Conservation (phyloP, 2,797 vertebrate genomes). For the Sebastes iracundus region DNA sequence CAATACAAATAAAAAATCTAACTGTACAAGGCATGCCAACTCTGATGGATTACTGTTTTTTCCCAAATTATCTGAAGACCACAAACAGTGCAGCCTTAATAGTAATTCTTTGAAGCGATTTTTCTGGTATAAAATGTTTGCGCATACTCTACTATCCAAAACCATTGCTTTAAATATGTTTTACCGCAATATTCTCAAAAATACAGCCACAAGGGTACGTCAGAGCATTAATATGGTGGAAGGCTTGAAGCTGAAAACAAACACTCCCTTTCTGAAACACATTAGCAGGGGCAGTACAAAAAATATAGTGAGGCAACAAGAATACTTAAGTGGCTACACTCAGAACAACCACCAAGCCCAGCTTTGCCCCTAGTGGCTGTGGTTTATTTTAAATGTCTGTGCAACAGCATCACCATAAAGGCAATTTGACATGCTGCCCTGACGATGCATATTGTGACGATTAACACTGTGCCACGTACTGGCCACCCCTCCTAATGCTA, state of each 20-base stretch:
- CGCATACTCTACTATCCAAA: not conserved
- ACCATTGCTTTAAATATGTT: not conserved
- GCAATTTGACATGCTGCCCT: not conserved
- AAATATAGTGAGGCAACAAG: not conserved
- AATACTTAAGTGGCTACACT: not conserved
- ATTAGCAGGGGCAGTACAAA: not conserved
- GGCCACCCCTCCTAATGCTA: not conserved
- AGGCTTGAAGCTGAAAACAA: not conserved
- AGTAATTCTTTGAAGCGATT: not conserved
- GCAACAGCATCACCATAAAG: not conserved
- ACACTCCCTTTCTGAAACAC: not conserved
- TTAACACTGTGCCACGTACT: not conserved
- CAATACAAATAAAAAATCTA: not conserved
- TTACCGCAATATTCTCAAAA: not conserved
- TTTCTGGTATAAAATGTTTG: not conserved
- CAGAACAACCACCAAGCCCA: not conserved
- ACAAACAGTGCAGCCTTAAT: not conserved
- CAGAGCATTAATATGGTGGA: not conserved
- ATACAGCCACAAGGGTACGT: not conserved
- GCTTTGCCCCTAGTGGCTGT: not conserved
- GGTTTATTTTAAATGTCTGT: not conserved
- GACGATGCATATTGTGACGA: not conserved
- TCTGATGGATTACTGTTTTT: not conserved
- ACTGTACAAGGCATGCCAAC: not conserved
- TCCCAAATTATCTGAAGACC: not conserved